Percentiles rank a stretch among this genome's conserved stretches.
phyloP scores from a whole-genome alignment of 2,797 vertebrate genomes.

The Todus mexicanus region DNA sequence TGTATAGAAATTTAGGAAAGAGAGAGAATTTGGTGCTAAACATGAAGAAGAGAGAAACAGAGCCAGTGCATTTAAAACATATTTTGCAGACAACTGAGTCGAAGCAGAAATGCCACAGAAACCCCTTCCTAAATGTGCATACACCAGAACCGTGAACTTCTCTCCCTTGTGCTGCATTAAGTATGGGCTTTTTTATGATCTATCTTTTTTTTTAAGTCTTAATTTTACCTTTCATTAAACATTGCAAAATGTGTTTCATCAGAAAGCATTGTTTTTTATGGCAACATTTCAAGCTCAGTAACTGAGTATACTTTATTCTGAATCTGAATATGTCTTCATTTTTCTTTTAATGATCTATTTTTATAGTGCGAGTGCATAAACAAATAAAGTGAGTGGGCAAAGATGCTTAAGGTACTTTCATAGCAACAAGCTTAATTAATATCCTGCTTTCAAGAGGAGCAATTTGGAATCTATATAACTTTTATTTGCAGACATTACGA shows the following conservation, averaged over 20 bases:
- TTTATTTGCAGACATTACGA: slow-evolving; percentile 13
- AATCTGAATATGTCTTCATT: neutral
- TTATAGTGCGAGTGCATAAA: slow-evolving; percentile 34
- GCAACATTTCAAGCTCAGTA: slow-evolving; percentile 38
- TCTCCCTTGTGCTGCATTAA: slow-evolving; percentile 13
- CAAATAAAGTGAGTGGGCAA: slow-evolving; percentile 29
- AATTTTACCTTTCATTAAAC: slow-evolving; percentile 56
- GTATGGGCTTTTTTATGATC: neutral
- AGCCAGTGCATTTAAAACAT: neutral
- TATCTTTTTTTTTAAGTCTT: neutral
- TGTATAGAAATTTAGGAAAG: neutral
- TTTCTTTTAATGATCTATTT: slow-evolving; percentile 44
- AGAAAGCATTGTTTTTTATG: slow-evolving; percentile 35
- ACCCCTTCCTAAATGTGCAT: neutral
- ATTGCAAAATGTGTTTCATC: slow-evolving; percentile 31
- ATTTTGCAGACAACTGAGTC: neutral
- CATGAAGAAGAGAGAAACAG: neutral
- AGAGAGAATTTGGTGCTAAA: neutral
- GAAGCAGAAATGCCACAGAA: neutral
- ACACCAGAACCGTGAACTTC: neutral
- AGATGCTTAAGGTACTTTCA: slow-evolving; percentile 18
- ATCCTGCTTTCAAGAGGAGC: neutral
- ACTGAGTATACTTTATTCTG: neutral
- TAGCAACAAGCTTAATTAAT: slow-evolving; percentile 43
- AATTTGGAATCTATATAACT: neutral